Evolutionary conservation across 2,797 vertebrate genomes (phyloP).

Genomic region (Pangasius mekongensis): DNA sequence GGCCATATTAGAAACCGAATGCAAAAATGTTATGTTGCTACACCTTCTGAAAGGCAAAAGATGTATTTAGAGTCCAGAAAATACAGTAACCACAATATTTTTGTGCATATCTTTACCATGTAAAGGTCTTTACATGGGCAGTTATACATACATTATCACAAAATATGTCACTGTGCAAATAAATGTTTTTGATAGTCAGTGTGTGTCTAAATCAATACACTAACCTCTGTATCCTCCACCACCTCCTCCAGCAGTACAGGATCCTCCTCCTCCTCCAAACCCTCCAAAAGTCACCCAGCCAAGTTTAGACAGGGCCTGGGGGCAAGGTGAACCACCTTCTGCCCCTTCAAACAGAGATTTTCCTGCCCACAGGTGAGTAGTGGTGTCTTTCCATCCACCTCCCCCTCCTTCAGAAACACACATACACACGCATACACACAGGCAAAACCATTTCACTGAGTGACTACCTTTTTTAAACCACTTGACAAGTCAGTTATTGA

Average conservation of each 20-base stretch:
- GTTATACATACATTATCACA: not conserved
- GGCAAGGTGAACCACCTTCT: slow-evolving; percentile 84
- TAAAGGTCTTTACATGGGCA: not conserved
- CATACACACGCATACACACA: slow-evolving; percentile 3
- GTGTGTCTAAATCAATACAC: not conserved
- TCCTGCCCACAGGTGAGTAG: slow-evolving; percentile 74
- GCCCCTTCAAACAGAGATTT: slow-evolving; percentile 83
- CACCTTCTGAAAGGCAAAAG: not conserved
- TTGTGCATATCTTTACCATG: not conserved
- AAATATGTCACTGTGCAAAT: not conserved
- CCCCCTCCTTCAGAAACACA: slow-evolving; percentile 70
- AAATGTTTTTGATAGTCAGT: not conserved
- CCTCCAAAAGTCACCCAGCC: slow-evolving; percentile 86
- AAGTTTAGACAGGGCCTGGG: slow-evolving; percentile 78
- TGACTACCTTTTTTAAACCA: not conserved
- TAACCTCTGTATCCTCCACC: slow-evolving; percentile 89
- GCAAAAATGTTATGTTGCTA: not conserved
- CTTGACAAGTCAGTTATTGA: not conserved
- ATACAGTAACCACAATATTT: not conserved
- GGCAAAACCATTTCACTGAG: not conserved
- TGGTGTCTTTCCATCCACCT: slow-evolving; percentile 83
- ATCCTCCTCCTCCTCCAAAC: slow-evolving; percentile 88
- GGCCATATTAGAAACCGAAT: not conserved
- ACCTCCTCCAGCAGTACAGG: slow-evolving; percentile 87
- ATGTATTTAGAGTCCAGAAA: not conserved